Percentiles rank a stretch among this genome's conserved stretches.
phyloP scores from a whole-genome alignment of 2,113 vertebrate genomes.

The Gopherus evgoodei region DNA sequence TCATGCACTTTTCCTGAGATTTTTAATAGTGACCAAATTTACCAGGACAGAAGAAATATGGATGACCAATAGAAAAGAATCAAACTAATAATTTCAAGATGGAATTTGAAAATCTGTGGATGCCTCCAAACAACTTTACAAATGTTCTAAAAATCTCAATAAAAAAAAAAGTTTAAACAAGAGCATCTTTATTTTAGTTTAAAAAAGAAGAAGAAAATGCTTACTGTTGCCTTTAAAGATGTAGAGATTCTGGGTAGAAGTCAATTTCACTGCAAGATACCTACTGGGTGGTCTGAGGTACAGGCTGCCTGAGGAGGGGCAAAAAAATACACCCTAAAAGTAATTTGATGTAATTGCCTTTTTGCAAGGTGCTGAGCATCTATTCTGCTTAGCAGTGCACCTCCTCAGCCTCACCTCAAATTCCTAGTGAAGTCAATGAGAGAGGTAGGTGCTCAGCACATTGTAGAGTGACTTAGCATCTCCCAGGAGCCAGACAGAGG shows the following conservation, averaged over 20 bases:
- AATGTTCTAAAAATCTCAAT: background rate
- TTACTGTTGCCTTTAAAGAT: background rate
- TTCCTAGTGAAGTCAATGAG: background rate
- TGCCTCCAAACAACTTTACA: background rate
- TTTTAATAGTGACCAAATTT: background rate
- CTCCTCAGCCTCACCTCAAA: background rate
- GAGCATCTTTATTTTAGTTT: background rate
- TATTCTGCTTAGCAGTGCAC: too few species aligned
- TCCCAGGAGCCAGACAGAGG: background rate
- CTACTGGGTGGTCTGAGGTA: background rate
- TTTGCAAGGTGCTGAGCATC: too few species aligned
- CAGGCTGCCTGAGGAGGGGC: background rate
- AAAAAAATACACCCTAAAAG: background rate
- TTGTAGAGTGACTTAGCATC: too few species aligned
- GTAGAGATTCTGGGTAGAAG: background rate
- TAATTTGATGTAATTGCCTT: too few species aligned
- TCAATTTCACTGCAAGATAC: background rate
- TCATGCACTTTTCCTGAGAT: background rate
- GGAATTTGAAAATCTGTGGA: background rate
- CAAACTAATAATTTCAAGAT: background rate
- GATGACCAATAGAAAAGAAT: background rate
- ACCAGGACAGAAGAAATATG: background rate
- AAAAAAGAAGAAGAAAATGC: background rate
- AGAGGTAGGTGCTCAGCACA: rapidly evolving
- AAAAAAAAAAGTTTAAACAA: background rate